Evolutionary conservation across 2,888 invertebrate species (phyloP).

Genomic region (Nomada hirtipes): DNA sequence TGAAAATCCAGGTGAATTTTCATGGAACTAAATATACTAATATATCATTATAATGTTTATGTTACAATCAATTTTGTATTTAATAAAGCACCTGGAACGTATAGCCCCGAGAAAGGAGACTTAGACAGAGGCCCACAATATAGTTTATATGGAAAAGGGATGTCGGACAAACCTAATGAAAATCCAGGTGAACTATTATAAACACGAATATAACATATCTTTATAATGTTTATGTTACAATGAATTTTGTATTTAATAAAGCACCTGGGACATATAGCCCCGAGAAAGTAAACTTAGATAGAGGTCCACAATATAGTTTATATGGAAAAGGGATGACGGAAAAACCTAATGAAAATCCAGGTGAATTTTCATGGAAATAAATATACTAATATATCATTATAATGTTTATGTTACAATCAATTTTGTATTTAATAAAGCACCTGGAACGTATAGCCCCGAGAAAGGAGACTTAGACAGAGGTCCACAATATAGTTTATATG

Average conservation of each 20-base stretch:
- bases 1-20: conserved; percentile 52
- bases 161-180: conserved; percentile 30
- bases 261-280: too few species aligned
- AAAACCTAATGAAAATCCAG: too few species aligned
- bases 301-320: too few species aligned
- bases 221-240: too few species aligned
- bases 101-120: conserved; percentile 87
- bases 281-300: too few species aligned
- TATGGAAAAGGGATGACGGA: too few species aligned
- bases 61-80: background rate
- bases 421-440: background rate
- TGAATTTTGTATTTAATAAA: background rate
- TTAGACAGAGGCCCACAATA: conserved; percentile 87
- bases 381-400: too few species aligned
- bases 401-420: too few species aligned
- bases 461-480: conserved; percentile 86
- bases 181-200: conserved; percentile 49
- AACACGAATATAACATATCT: too few species aligned
- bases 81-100: conserved; percentile 86
- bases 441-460: conserved; percentile 87
- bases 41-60: background rate
- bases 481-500: conserved; percentile 87
- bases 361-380: too few species aligned
- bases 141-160: conserved; percentile 83
- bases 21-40: background rate